Evolutionary conservation across 2,888 invertebrate genomes (phyloP).

Genomic region (Globia sparganii): DNA sequence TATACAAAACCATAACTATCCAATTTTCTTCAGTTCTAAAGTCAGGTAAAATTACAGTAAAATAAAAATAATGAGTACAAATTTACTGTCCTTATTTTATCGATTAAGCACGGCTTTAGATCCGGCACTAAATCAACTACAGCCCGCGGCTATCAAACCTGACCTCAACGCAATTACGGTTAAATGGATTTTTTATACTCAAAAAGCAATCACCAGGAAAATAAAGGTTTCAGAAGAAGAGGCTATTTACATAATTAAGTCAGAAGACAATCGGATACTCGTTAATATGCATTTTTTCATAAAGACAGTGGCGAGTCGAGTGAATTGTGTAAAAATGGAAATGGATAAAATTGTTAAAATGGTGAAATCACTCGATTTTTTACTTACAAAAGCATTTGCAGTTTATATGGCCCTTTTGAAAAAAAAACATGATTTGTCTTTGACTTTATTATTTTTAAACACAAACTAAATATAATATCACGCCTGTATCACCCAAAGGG

Average conservation of each 20-base stretch:
- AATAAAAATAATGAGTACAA: background rate
- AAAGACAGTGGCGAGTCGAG: background rate
- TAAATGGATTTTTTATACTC: constrained; percentile 42
- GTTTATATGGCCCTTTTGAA: background rate
- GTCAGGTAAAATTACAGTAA: background rate
- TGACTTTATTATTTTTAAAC: too few species aligned
- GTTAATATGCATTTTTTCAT: constrained; percentile 34
- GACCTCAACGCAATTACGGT: constrained; percentile 44
- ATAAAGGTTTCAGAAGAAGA: constrained; percentile 42
- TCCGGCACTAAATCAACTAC: constrained; percentile 6
- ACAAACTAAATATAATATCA: too few species aligned
- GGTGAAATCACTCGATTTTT: background rate
- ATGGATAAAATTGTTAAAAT: constrained; percentile 17
- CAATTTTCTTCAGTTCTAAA: background rate
- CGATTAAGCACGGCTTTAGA: constrained; percentile 1
- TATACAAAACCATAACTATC: too few species aligned
- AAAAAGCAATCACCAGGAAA: constrained; percentile 55
- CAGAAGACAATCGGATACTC: constrained; percentile 50
- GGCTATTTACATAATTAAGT: constrained; percentile 60
- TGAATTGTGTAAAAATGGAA: constrained; percentile 25
- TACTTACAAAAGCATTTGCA: background rate
- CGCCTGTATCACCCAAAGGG: too few species aligned
- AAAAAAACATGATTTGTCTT: background rate
- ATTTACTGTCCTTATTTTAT: background rate
- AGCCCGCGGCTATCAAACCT: constrained; percentile 10